Percentiles rank a stretch among this genome's conserved stretches.
Conservation (phyloP, 2,113 vertebrate genomes). For the Drymodes brunneopygia region DNA sequence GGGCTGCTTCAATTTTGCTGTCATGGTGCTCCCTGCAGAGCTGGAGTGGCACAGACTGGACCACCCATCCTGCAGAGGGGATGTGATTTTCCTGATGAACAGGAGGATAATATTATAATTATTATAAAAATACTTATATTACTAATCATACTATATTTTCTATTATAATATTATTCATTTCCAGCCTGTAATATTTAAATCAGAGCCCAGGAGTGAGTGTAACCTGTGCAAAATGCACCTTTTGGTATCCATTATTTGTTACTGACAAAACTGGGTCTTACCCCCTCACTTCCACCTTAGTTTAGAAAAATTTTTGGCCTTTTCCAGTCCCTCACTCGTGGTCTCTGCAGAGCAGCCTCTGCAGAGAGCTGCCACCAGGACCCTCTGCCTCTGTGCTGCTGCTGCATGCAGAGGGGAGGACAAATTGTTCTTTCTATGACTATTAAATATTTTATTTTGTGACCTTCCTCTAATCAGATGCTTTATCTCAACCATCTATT, state of each 20-base stretch:
- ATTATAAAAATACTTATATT: too few relatives aligned
- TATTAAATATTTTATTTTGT: conserved; percentile 47
- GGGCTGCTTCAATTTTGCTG: background rate
- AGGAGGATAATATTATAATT: background rate
- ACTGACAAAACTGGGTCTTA: background rate
- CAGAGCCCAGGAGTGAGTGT: background rate
- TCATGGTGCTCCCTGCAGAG: background rate
- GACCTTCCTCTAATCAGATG: conserved; percentile 37
- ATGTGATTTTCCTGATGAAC: background rate
- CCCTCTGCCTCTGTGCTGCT: background rate
- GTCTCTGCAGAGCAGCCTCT: background rate
- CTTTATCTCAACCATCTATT: conserved; percentile 8
- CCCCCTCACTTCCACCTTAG: fast-evolving
- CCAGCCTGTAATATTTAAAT: background rate
- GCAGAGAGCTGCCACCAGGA: background rate
- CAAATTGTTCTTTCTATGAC: background rate
- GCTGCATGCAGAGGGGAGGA: background rate
- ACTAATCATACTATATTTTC: too few relatives aligned
- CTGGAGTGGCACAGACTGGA: background rate
- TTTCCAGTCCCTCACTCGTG: fast-evolving
- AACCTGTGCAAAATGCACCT: background rate
- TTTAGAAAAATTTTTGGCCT: background rate
- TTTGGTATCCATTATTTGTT: background rate
- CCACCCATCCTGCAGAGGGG: background rate
- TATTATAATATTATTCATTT: background rate